phyloP scores from a whole-genome alignment of 2,888 invertebrate genomes.

The Clusia tigrina region DNA sequence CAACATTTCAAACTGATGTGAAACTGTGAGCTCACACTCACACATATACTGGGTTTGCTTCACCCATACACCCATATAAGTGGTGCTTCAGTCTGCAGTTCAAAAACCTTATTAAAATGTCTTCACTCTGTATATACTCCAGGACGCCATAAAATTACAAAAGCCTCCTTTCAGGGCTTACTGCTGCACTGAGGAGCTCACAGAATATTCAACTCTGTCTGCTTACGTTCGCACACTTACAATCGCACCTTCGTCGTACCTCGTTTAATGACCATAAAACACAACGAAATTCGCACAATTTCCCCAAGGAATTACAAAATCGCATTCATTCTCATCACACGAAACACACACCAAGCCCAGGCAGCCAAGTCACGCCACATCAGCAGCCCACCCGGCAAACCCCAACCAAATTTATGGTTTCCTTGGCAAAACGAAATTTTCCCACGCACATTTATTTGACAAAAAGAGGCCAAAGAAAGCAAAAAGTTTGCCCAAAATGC shows the following conservation, averaged over 20 bases:
- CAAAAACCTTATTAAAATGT: conserved; percentile 16
- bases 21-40: too few relatives aligned
- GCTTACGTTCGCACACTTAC: not conserved
- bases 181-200: not conserved
- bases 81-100: conserved; percentile 10
- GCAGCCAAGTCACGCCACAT: not conserved
- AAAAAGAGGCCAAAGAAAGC: too few relatives aligned
- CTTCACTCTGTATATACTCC: too few relatives aligned
- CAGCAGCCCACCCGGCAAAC: not conserved
- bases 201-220: conserved; percentile 3
- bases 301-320: conserved; percentile 2
- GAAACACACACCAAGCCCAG: not conserved
- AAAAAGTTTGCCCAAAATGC: not conserved
- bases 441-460: conserved; percentile 45
- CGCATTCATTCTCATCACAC: not conserved
- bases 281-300: not conserved
- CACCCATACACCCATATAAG: too few relatives aligned
- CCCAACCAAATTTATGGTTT: not conserved
- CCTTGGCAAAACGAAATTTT: conserved; percentile 33
- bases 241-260: conserved; percentile 1
- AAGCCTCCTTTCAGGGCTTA: not conserved
- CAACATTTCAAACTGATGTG: too few relatives aligned
- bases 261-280: conserved; percentile 9
- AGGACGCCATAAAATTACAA: conserved; percentile 8
- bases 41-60: too few relatives aligned